These are phyloP conservation scores for Pollenia angustigena DNA, from an alignment of 2,888 invertebrate genomes.

Conservation along the genomic window DNA sequence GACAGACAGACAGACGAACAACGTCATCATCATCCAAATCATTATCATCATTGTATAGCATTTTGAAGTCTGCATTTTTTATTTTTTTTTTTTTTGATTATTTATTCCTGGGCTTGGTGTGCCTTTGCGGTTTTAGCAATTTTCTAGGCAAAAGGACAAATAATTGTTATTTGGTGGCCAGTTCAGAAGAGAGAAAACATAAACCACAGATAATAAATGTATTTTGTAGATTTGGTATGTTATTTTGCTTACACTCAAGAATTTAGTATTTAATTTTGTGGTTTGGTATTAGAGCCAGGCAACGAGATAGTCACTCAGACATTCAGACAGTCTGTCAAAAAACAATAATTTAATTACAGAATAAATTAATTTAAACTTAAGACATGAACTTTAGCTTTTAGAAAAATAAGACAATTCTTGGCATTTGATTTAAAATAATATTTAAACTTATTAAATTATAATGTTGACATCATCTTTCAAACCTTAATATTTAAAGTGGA, in stretches of 20 bases:
- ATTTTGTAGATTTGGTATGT: constrained; percentile 55
- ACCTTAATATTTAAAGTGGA: too few species aligned
- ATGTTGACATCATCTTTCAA: background rate
- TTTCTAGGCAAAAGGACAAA: constrained; percentile 74
- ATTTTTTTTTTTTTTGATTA: background rate
- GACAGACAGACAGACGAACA: background rate
- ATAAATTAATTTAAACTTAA: constrained; percentile 47
- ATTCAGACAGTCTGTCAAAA: constrained; percentile 3
- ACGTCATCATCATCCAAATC: constrained; percentile 32
- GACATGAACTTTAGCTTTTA: too few species aligned
- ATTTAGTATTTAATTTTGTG: constrained; percentile 68
- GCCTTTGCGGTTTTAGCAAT: constrained; percentile 68
- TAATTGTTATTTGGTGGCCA: constrained; percentile 71
- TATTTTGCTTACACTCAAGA: constrained; percentile 61
- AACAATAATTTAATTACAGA: constrained; percentile 35
- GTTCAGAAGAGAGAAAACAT: constrained; percentile 7
- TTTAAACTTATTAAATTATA: background rate
- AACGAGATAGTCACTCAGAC: constrained; percentile 18
- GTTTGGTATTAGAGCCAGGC: constrained; percentile 45
- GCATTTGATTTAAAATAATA: background rate
- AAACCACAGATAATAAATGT: constrained; percentile 67
- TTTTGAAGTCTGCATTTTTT: constrained; percentile 24
- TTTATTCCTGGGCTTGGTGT: constrained; percentile 1
- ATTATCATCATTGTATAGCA: background rate
- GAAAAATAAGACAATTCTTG: too few species aligned